Percentiles rank a stretch among this genome's conserved stretches.
phyloP scores from a whole-genome alignment of 2,888 invertebrate species.

The Notodonta dromedarius region DNA sequence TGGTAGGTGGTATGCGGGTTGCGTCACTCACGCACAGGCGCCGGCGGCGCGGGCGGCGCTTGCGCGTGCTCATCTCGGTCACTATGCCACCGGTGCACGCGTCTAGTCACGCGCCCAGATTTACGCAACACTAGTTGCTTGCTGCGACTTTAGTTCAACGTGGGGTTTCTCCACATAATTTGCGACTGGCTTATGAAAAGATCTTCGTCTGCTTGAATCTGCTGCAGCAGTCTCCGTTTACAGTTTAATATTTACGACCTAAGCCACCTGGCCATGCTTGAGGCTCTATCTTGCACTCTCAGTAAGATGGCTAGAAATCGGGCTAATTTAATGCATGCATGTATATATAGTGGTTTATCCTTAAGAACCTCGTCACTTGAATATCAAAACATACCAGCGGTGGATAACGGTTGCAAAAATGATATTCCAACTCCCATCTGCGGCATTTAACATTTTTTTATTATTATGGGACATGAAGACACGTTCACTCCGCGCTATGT shows the following conservation, averaged over 20 bases:
- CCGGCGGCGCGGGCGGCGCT: constrained; percentile 40
- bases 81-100: constrained; percentile 62
- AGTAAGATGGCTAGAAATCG: too few relatives aligned
- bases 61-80: constrained; percentile 61
- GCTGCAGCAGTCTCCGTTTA: too few relatives aligned
- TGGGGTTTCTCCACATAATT: background rate
- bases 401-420: too few relatives aligned
- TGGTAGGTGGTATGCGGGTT: constrained; percentile 43
- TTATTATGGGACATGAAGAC: background rate
- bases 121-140: constrained; percentile 27
- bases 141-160: background rate
- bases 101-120: constrained; percentile 54
- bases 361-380: too few relatives aligned
- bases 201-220: too few relatives aligned
- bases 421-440: background rate
- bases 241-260: too few relatives aligned
- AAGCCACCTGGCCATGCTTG: too few relatives aligned
- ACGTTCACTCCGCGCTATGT: background rate
- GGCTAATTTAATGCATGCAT: too few relatives aligned
- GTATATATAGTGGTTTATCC: too few relatives aligned
- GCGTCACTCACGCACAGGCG: constrained; percentile 48
- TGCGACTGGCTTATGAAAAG: too few relatives aligned
- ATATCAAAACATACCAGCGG: too few relatives aligned
- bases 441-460: background rate
- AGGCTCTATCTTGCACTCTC: too few relatives aligned